Evolutionary conservation across 2,888 invertebrate genomes (phyloP), one percentile per base, ranked within the genome.

Genomic region (Mythimna albipuncta): DNA sequence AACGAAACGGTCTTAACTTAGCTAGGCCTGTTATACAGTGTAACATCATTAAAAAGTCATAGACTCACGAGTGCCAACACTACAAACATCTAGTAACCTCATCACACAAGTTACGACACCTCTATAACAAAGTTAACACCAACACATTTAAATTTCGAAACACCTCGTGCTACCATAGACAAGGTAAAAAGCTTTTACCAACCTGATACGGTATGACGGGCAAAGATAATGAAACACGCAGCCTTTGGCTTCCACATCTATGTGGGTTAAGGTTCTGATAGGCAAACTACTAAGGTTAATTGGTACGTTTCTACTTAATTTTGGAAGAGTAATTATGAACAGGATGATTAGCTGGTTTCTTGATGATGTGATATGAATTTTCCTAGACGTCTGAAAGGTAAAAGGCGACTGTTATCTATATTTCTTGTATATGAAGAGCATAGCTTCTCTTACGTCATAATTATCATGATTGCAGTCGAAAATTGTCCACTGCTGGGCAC

Each of bases 191-290:
- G 79, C 77, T 82, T 82, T 82, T 74, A 64, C 57, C 52, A 69
- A 7, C 35, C 72, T 62, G 78, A 73, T 78, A 82, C 61, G 69
- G 50, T 64, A 79, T 75, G 79, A 83, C 55, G 69, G 62, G 64
- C 75, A 83, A 63, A 71, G 81, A 70, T 81, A 75, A 79, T 81
- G 62, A 68, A 83, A 69, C 83, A 83, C 65, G 70, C 75, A 83
- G 83, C 64, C 75, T 71, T 38, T 58, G 47, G 69, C 57, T 68
- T 70, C 63, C 74, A 82, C 69, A 69, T 66, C 57, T 19, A 82
- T 80, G 81, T 81, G 68, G 81, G 81, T 81, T 67, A 81, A 81
- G 84, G 81, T 58, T 83, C 62, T 75, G 68, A 73, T 82, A 75
- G 75, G 35, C 38, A 41, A 38, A 62, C 67, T 59, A 59, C 75